Base-by-base conservation (phyloP, 2,797 vertebrate genomes). In the Decapterus maruadsi region DNA sequence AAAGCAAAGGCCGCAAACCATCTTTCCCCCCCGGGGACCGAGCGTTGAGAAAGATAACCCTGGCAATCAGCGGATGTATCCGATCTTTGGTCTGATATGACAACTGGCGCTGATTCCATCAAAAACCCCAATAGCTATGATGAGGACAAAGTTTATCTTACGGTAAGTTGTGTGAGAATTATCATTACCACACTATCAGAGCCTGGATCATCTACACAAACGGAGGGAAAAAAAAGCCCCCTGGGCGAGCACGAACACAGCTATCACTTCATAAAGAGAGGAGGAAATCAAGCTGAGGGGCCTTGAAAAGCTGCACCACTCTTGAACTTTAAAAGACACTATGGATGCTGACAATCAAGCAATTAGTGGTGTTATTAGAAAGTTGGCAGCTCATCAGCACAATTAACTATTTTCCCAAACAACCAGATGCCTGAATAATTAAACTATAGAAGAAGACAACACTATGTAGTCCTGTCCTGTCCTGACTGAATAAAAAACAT, bases 81-180 rank as follows among this genome's bases (percentile, higher is more conserved):
- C 4, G 5, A 72, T 83, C 29, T 60, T 16, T 54, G 20, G 31
- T 5, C 31, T 34, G 31, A 34, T 6, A 60, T 26, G 19, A 84
- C 81, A 26, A 77, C n/a, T 5, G 31, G 6, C 38, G 8, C 51
- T 51, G 56, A 20, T 65, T 82, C 50, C 68, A 68, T 71, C 67
- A 38, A 43, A 81, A 4, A 74, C 20, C 59, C 22, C 50, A 19
- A 22, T 31, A 20, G 7, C 7, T 0, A 2, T 2, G 42, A 82
- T 78, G 64, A 83, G 72, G 56, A 66, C 40, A 13, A 40, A 55
- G 65, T 82, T 85, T 54, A 83, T 77, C 42, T 26, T 12, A 19
- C 51, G 53, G 42, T 42, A 65, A 70, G 40, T 0, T 67, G 57
- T 34, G 38, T 8, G 10, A 20, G 50, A 64, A 58, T 77, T 76